Conservation (phyloP, 2,797 vertebrate species). For the Anableps anableps region DNA sequence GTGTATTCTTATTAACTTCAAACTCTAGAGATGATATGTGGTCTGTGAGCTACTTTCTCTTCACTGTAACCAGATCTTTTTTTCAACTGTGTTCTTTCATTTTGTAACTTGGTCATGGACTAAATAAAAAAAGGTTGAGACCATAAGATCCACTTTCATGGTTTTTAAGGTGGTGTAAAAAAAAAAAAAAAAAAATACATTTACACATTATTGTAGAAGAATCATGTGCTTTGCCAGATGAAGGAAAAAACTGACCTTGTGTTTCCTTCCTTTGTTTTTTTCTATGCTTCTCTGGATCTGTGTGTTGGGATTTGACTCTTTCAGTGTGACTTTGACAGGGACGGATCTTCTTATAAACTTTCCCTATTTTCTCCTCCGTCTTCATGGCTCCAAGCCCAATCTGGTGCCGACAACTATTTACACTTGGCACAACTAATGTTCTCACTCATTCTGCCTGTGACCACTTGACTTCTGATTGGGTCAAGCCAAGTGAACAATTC, state of each 20-base stretch:
- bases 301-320: conserved; percentile 15
- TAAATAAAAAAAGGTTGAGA: background rate
- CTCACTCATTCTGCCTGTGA: conserved; percentile 31
- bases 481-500: conserved; percentile 21
- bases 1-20: background rate
- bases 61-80: background rate
- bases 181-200: background rate
- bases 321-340: conserved; percentile 34
- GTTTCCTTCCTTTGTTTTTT: background rate
- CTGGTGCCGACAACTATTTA: conserved; percentile 48
- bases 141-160: background rate
- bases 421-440: conserved; percentile 33
- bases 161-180: background rate
- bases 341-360: conserved; percentile 35
- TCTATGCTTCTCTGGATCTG: conserved; percentile 13
- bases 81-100: background rate
- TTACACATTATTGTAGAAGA: background rate
- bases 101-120: background rate
- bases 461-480: conserved; percentile 48
- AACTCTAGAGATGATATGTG: background rate
- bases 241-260: background rate
- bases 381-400: conserved; percentile 29
- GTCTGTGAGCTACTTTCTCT: background rate
- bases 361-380: conserved; percentile 36
- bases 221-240: background rate